A percentile compares a stretch with the other conserved stretches of the same genome.
Conservation (phyloP, 2,888 invertebrate genomes). For the Sinodicranocentrus sp. region DNA sequence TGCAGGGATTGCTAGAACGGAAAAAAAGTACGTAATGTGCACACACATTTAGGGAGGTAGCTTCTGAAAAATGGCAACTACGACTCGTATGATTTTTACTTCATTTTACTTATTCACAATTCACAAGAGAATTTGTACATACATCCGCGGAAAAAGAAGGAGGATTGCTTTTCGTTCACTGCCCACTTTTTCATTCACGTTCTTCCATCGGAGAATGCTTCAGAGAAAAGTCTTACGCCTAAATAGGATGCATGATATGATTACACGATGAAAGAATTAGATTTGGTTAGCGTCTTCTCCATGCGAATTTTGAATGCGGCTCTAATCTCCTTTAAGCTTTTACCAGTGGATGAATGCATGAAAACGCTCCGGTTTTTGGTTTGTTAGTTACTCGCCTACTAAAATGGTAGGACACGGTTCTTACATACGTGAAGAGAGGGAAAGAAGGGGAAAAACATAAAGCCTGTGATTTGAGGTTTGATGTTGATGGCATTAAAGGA, state of each 20-base stretch:
- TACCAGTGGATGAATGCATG: background rate
- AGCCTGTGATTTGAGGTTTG: constrained; percentile 21
- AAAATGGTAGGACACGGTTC: background rate
- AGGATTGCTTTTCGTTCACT: background rate
- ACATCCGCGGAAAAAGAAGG: background rate
- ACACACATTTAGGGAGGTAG: no score
- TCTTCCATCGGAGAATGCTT: background rate
- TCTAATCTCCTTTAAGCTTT: background rate
- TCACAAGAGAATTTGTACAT: background rate
- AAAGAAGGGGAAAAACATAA: background rate
- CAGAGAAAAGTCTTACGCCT: background rate
- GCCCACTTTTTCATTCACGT: background rate
- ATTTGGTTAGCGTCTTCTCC: background rate
- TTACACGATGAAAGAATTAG: background rate
- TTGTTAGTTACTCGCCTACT: constrained; percentile 4
- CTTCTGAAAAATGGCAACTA: no score
- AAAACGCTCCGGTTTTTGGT: background rate
- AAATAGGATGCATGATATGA: background rate
- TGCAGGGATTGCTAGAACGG: no score
- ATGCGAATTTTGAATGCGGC: background rate
- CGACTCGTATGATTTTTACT: background rate
- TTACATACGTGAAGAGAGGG: background rate
- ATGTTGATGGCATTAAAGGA: constrained; percentile 25
- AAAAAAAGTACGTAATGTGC: no score
- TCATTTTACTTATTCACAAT: background rate